A percentile compares a stretch with the other conserved stretches of the same genome.
phyloP scores from a whole-genome alignment of 2,797 vertebrate genomes.

The Prunella strophiata region DNA sequence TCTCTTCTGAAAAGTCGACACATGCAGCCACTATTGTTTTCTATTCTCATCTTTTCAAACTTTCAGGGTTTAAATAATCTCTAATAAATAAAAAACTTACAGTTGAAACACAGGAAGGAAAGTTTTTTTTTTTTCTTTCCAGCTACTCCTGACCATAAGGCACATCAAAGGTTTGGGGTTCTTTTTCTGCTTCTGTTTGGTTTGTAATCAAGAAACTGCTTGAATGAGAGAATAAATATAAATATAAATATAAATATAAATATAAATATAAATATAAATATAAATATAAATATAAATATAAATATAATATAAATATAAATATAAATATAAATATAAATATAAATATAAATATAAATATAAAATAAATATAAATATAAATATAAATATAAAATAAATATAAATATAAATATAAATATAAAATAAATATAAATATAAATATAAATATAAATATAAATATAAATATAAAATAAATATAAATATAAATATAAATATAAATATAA shows the following conservation, averaged over 20 bases:
- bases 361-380: neutral
- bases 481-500: neutral
- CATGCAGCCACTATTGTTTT: conserved; percentile 51
- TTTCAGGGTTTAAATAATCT: conserved; percentile 40
- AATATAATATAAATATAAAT: neutral
- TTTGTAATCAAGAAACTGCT: conserved; percentile 14
- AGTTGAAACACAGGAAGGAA: conserved; percentile 22
- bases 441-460: neutral
- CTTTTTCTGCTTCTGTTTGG: conserved; percentile 36
- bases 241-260: neutral
- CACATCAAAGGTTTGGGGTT: neutral
- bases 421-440: neutral
- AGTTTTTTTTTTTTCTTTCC: neutral
- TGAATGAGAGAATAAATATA: neutral
- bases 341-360: neutral
- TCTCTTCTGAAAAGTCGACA: conserved; percentile 19
- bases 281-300: neutral
- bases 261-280: neutral
- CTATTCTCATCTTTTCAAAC: conserved; percentile 32
- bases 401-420: neutral
- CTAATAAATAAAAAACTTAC: conserved; percentile 33
- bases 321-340: neutral
- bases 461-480: neutral
- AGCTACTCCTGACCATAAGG: neutral
- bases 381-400: neutral